Conservation (phyloP, 1,140 invertebrate genomes). For the Neodiprion fabricii region DNA sequence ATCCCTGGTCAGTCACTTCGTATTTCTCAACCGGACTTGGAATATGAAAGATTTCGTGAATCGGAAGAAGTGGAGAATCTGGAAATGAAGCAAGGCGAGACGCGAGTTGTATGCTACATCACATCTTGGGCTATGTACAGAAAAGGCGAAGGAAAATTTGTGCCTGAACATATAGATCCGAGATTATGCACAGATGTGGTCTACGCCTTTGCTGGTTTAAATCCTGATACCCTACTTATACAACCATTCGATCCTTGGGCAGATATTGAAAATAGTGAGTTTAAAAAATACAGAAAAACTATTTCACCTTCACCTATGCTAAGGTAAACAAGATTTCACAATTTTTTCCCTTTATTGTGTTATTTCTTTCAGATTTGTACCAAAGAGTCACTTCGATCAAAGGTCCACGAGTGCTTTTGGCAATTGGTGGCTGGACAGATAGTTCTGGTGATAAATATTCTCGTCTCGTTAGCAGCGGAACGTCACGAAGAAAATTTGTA, state of each 20-base stretch:
- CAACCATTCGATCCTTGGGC: constrained; percentile 85
- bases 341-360: constrained; percentile 17
- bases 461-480: constrained; percentile 70
- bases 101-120: constrained; percentile 82
- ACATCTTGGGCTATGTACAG: constrained; percentile 90
- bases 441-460: constrained; percentile 86
- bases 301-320: constrained; percentile 18
- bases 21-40: constrained; percentile 17
- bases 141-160: constrained; percentile 81
- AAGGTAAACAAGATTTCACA: constrained; percentile 16
- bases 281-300: constrained; percentile 8
- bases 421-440: constrained; percentile 91
- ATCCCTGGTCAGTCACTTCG: constrained; percentile 35
- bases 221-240: constrained; percentile 76
- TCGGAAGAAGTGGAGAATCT: constrained; percentile 39
- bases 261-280: constrained; percentile 84
- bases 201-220: constrained; percentile 88
- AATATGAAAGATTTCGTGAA: constrained; percentile 31
- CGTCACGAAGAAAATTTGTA: constrained; percentile 73
- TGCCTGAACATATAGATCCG: constrained; percentile 83
- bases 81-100: constrained; percentile 39
- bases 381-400: constrained; percentile 69
- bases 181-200: constrained; percentile 86
- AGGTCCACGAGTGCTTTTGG: constrained; percentile 75
- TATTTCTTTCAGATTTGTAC: constrained; percentile 69